phyloP scores from a whole-genome alignment of 1,140 invertebrate species.

The Mylabris phalerata region DNA sequence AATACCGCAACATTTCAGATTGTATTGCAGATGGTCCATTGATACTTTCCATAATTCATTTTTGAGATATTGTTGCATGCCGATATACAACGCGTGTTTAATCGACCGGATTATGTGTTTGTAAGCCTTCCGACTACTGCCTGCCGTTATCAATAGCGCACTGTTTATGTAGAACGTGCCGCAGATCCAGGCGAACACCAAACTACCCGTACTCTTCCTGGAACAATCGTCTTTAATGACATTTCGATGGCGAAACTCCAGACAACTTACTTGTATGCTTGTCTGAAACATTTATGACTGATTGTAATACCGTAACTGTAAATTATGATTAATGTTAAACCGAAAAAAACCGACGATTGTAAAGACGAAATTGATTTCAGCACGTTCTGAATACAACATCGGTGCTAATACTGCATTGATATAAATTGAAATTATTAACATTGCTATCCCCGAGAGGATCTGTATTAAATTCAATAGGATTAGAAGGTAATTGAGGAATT shows the following conservation, averaged over 20 bases:
- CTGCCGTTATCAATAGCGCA: conserved; percentile 31
- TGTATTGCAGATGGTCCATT: conserved; percentile 38
- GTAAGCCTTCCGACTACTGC: conserved; percentile 29
- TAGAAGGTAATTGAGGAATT: conserved; percentile 17
- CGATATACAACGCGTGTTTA: conserved; percentile 32
- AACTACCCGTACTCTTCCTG: conserved; percentile 37
- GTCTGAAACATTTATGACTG: conserved; percentile 32
- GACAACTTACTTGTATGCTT: conserved; percentile 34
- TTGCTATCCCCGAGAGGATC: conserved; percentile 27
- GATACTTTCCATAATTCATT: conserved; percentile 39
- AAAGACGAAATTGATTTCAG: conserved; percentile 39
- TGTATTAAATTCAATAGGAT: conserved; percentile 27
- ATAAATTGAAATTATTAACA: conserved; percentile 31
- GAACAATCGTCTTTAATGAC: conserved; percentile 2
- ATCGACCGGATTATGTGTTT: conserved; percentile 37
- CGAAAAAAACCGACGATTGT: conserved; percentile 35
- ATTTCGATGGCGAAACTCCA: background rate
- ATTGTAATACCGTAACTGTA: conserved; percentile 37
- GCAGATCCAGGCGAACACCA: conserved; percentile 33
- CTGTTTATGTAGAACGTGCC: conserved; percentile 29
- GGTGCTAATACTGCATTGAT: conserved; percentile 30
- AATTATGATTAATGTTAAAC: conserved; percentile 27
- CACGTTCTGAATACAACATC: conserved; percentile 33
- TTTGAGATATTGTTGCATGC: conserved; percentile 39
- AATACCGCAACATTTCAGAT: conserved; percentile 39